These are phyloP conservation scores for Dryococelus australis DNA, from an alignment of 2,888 invertebrate genomes.

Conservation along the genomic window DNA sequence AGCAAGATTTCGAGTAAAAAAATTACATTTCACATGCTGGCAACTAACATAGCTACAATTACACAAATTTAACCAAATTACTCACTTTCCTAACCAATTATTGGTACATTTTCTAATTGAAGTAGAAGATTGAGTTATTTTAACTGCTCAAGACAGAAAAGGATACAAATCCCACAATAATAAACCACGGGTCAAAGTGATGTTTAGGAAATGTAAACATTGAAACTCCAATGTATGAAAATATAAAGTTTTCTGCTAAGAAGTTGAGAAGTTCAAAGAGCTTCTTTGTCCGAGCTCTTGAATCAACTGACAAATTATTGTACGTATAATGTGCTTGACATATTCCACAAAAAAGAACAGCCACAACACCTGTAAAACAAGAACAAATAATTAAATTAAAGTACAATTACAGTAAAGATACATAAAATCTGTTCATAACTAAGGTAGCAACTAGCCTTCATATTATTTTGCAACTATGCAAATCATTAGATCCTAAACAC, in stretches of 20 bases:
- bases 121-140: too few species aligned
- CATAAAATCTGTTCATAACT: slow-evolving; percentile 30
- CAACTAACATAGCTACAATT: too few species aligned
- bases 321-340: slow-evolving; percentile 99
- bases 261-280: slow-evolving; percentile 94
- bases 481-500: too few species aligned
- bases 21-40: too few species aligned
- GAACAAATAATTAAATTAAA: slow-evolving; percentile 30
- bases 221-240: slow-evolving; percentile 97
- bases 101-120: too few species aligned
- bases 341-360: slow-evolving; percentile 97
- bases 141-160: slow-evolving; percentile 57
- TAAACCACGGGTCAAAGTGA: slow-evolving; percentile 91
- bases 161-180: slow-evolving; percentile 93
- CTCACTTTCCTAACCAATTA: too few species aligned
- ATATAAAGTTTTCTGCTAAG: slow-evolving; percentile 97
- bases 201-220: slow-evolving; percentile 98
- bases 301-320: slow-evolving; percentile 91
- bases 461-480: too few species aligned
- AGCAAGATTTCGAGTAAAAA: too few species aligned
- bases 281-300: slow-evolving; percentile 87
- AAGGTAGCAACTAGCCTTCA: too few species aligned
- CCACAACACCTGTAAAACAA: slow-evolving; percentile 78
- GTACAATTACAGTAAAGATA: slow-evolving; percentile 12
- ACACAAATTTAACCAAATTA: too few species aligned